phyloP scores from a whole-genome alignment of 2,888 invertebrate genomes.

The Aphidius colemani region DNA sequence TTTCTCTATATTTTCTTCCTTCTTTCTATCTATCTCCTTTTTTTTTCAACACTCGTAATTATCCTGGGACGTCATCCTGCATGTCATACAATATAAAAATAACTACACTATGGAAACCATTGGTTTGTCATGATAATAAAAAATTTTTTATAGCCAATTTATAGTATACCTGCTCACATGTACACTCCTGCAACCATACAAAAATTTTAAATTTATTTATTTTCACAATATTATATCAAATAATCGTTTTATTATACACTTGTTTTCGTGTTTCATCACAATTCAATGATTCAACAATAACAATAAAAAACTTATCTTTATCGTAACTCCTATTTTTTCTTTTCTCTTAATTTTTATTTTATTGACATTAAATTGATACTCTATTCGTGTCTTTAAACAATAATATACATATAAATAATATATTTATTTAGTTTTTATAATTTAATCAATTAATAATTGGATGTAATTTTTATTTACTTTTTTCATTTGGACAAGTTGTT shows the following conservation, averaged over 20 bases:
- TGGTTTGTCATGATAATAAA: not conserved
- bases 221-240: not conserved
- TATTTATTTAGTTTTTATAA: no score
- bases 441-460: not conserved
- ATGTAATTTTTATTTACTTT: not conserved
- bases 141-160: not conserved
- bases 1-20: no score
- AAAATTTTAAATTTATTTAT: not conserved
- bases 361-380: conserved; percentile 16
- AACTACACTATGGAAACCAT: not conserved
- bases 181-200: not conserved
- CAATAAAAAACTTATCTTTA: conserved; percentile 4
- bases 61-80: no score
- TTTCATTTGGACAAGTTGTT: no score
- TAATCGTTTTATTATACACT: not conserved
- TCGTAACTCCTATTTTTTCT: not conserved
- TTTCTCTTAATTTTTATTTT: conserved; percentile 19
- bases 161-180: no score
- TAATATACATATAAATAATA: no score
- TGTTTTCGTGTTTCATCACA: conserved; percentile 23
- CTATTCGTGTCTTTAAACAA: conserved; percentile 16
- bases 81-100: no score
- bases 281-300: conserved; percentile 5
- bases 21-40: no score
- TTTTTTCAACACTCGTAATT: no score